Evolutionary conservation across 2,888 invertebrate species (phyloP).

Genomic region (Chymomyza fuscimana): DNA sequence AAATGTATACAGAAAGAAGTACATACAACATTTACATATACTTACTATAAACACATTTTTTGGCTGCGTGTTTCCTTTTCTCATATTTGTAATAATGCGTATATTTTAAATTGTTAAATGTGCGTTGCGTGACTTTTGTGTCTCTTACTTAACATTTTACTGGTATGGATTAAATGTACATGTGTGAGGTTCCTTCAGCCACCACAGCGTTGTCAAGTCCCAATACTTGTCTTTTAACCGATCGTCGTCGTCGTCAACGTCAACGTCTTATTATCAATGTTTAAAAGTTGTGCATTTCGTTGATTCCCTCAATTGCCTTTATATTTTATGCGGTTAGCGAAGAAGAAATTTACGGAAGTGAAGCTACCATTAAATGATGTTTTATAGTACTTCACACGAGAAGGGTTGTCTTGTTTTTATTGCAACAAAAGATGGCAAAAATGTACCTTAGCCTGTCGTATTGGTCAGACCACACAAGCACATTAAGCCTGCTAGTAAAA

Average conservation of each 20-base stretch:
- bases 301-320: not conserved
- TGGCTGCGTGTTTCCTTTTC: not conserved
- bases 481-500: too few relatives aligned
- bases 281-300: not conserved
- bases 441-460: not conserved
- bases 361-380: not conserved
- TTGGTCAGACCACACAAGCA: too few relatives aligned
- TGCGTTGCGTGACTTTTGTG: constrained; percentile 60
- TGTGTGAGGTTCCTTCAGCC: constrained; percentile 45
- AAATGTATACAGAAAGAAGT: too few relatives aligned
- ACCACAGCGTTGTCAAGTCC: not conserved
- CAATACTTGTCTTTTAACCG: not conserved
- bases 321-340: not conserved
- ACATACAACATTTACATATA: too few relatives aligned
- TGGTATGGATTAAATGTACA: constrained; percentile 44
- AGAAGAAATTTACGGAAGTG: not conserved
- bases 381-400: constrained; percentile 9
- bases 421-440: not conserved
- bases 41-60: not conserved
- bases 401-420: constrained; percentile 7
- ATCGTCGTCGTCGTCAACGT: constrained; percentile 37
- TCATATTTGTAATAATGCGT: not conserved
- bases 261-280: constrained; percentile 33
- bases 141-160: constrained; percentile 32
- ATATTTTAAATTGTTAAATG: constrained; percentile 41